A percentile compares a stretch with the other conserved stretches of the same genome.
Evolutionary conservation across 2,888 invertebrate species (phyloP).

Genomic region (Aplocera efformata): DNA sequence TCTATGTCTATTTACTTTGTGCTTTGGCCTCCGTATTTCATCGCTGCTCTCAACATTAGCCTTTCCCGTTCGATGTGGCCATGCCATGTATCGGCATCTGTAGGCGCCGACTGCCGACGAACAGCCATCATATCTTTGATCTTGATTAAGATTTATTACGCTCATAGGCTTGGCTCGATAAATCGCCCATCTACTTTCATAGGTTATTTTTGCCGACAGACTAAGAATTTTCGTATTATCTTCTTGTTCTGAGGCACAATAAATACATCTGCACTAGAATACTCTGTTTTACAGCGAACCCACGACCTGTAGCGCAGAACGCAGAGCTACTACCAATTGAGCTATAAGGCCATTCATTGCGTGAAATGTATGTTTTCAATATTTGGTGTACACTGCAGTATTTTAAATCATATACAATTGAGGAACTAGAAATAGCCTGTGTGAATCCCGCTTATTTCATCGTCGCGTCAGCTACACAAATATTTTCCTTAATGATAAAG

Average conservation of each 20-base stretch:
- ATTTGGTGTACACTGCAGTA: too few relatives aligned
- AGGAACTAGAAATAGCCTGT: too few relatives aligned
- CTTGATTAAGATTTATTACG: slow-evolving; percentile 77
- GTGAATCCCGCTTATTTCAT: background rate
- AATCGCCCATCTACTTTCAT: slow-evolving; percentile 13
- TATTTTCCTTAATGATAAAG: slow-evolving; percentile 6
- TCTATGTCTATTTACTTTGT: too few relatives aligned
- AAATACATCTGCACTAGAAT: too few relatives aligned
- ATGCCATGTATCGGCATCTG: slow-evolving; percentile 32
- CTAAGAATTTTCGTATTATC: slow-evolving; percentile 12
- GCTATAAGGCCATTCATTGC: too few relatives aligned
- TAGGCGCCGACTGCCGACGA: slow-evolving; percentile 51
- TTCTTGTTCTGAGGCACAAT: too few relatives aligned
- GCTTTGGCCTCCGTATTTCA: too few relatives aligned
- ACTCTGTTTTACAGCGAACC: too few relatives aligned
- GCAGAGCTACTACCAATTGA: too few relatives aligned
- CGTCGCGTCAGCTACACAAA: background rate
- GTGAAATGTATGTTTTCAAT: too few relatives aligned
- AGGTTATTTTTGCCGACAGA: slow-evolving; percentile 14
- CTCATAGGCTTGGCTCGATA: slow-evolving; percentile 50
- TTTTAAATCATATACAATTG: background rate
- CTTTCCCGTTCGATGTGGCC: slow-evolving; percentile 15
- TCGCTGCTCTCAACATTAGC: too few relatives aligned
- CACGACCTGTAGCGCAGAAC: too few relatives aligned
- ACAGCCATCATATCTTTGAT: slow-evolving; percentile 57